A percentile compares a stretch with the other conserved stretches of the same genome.
These are phyloP conservation scores for Cecidostiba fungosa DNA, from an alignment of 2,888 invertebrate genomes.

Conservation along the genomic window DNA sequence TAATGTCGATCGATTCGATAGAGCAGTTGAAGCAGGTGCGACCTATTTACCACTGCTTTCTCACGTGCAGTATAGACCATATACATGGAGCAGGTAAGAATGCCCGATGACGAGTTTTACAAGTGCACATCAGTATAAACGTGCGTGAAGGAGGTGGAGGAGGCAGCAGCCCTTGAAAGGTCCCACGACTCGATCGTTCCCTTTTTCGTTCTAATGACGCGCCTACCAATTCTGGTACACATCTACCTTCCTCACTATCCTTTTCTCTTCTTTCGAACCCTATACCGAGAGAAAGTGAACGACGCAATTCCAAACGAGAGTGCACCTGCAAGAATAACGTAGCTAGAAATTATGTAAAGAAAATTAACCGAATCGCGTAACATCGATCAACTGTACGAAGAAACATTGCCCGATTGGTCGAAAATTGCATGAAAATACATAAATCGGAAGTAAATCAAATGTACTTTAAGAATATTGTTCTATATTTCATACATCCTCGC, in stretches of 20 bases:
- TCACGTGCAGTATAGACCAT: background rate
- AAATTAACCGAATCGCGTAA: background rate
- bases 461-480: too few species aligned
- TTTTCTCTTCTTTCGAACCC: background rate
- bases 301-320: too few species aligned
- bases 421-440: too few species aligned
- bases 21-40: conserved; percentile 59
- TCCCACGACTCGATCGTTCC: conserved; percentile 40
- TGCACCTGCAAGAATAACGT: conserved; percentile 42
- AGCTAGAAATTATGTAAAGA: background rate
- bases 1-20: conserved; percentile 16
- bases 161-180: background rate
- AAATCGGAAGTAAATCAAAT: too few species aligned
- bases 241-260: background rate
- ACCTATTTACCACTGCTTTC: conserved; percentile 53
- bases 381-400: too few species aligned
- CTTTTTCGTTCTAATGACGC: conserved; percentile 53
- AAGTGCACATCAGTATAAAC: background rate
- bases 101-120: conserved; percentile 47
- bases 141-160: background rate
- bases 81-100: conserved; percentile 34
- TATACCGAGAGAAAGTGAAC: conserved; percentile 40
- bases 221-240: background rate
- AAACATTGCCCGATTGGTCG: too few species aligned
- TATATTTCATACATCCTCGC: too few species aligned